Evolutionary conservation across 2,797 vertebrate species (phyloP).

Genomic region (Orestias chungarensis): DNA sequence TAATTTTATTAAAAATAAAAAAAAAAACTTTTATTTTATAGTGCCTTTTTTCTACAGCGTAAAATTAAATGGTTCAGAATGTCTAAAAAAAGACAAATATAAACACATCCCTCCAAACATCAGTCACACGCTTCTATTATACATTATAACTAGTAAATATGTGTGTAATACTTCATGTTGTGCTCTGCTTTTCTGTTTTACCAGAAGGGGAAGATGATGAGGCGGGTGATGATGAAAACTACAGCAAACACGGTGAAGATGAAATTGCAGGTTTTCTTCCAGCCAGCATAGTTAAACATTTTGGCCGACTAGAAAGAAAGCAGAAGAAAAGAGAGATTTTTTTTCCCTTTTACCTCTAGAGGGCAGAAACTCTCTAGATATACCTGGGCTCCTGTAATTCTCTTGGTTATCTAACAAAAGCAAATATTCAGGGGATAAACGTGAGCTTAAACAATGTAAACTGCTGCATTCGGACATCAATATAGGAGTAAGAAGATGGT

Average conservation of each 20-base stretch:
- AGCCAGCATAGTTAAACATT: constrained; percentile 97
- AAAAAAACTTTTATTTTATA: no score
- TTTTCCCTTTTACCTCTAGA: constrained; percentile 48
- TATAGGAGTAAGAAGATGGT: neutral
- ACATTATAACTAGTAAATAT: neutral
- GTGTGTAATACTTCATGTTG: neutral
- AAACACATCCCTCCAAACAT: neutral
- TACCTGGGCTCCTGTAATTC: neutral
- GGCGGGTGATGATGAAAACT: constrained; percentile 90
- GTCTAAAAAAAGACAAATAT: neutral
- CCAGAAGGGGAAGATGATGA: constrained; percentile 95
- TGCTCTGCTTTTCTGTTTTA: constrained; percentile 67
- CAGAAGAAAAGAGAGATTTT: neutral
- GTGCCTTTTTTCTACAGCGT: no score
- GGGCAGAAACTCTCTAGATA: constrained; percentile 46
- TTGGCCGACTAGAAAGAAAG: constrained; percentile 87
- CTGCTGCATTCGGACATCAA: neutral
- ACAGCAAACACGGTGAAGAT: constrained; percentile 90
- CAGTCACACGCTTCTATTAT: neutral
- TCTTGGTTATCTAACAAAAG: neutral
- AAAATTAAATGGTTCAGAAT: neutral
- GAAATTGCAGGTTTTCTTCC: constrained; percentile 93
- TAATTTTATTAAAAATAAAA: neutral
- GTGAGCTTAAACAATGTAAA: neutral
- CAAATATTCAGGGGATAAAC: neutral